A percentile compares a stretch with the other conserved stretches of the same genome.
Evolutionary conservation across 2,113 vertebrate species (phyloP).

Genomic region (Ictalurus furcatus): DNA sequence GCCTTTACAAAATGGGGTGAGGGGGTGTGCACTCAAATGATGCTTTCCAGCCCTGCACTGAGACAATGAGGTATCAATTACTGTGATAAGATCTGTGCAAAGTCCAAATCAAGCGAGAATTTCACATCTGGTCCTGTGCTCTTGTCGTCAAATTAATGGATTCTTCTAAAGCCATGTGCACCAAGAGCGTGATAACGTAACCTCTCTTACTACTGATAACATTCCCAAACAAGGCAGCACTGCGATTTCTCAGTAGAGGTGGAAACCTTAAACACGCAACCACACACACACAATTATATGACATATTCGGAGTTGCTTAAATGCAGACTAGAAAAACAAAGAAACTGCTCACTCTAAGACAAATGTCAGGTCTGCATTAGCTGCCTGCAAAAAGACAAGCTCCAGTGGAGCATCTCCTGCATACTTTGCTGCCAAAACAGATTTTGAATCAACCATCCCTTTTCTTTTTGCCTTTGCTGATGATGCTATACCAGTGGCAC

Average conservation of each 20-base stretch:
- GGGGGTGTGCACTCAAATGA: conserved; percentile 50
- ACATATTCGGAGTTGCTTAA: conserved; percentile 30
- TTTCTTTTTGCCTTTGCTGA: conserved; percentile 35
- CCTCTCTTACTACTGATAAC: conserved; percentile 73
- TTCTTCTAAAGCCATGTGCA: conserved; percentile 62
- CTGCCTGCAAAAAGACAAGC: conserved; percentile 20
- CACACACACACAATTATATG: conserved; percentile 21
- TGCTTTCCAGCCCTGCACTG: conserved; percentile 63
- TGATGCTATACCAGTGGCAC: conserved; percentile 33
- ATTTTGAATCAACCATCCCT: conserved; percentile 42
- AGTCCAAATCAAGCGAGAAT: conserved; percentile 74
- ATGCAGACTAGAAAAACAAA: conserved; percentile 43
- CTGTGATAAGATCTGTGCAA: conserved; percentile 83
- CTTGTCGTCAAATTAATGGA: conserved; percentile 75
- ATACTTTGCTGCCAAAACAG: conserved; percentile 48
- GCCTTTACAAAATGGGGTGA: conserved; percentile 35
- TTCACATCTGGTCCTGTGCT: conserved; percentile 89
- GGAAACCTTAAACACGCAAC: conserved; percentile 31
- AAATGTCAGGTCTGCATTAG: conserved; percentile 50
- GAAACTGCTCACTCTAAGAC: conserved; percentile 48
- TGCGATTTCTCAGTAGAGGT: conserved; percentile 34
- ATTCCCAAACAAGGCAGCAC: conserved; percentile 49
- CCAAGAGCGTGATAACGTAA: conserved; percentile 67
- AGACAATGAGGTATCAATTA: conserved; percentile 84
- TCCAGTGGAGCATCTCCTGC: conserved; percentile 30